These are phyloP conservation scores for Thunnus maccoyii DNA, from an alignment of 2,113 vertebrate genomes.

Conservation along the genomic window DNA sequence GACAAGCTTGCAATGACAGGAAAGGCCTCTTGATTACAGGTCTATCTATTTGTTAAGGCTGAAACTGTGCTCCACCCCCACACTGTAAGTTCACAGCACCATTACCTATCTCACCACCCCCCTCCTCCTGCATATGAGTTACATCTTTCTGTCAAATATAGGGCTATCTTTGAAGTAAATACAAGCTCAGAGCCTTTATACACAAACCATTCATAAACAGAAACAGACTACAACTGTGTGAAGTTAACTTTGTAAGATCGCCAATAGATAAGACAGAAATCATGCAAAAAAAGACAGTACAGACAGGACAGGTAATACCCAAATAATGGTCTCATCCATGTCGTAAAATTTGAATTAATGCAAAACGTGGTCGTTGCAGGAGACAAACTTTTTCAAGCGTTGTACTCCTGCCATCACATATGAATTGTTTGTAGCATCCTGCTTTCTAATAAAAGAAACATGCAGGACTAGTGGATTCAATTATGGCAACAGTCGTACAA, in stretches of 20 bases:
- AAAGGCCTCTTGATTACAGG: slow-evolving; percentile 77
- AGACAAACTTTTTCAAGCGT: too few relatives aligned
- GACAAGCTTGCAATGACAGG: slow-evolving; percentile 75
- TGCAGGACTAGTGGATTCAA: slow-evolving; percentile 6
- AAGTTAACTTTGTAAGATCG: slow-evolving; percentile 21
- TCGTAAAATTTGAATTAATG: not conserved
- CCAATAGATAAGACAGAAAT: slow-evolving; percentile 38
- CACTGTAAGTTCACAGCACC: slow-evolving; percentile 49
- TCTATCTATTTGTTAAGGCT: slow-evolving; percentile 78
- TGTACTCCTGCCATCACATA: not conserved
- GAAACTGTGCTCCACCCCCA: slow-evolving; percentile 68
- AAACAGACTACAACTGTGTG: slow-evolving; percentile 23
- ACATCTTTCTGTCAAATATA: slow-evolving; percentile 25
- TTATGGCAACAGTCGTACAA: slow-evolving; percentile 3
- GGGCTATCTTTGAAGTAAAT: slow-evolving; percentile 22
- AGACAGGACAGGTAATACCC: slow-evolving; percentile 9
- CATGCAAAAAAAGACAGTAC: slow-evolving; percentile 26
- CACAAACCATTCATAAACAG: slow-evolving; percentile 14
- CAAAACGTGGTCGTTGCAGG: slow-evolving; percentile 9
- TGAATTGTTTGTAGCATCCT: not conserved
- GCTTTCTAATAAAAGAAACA: not conserved
- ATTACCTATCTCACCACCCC: slow-evolving; percentile 2
- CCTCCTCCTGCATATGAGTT: slow-evolving; percentile 21
- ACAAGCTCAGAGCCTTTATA: slow-evolving; percentile 23
- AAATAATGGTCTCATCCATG: slow-evolving; percentile 23